Evolutionary conservation across 2,888 invertebrate genomes (phyloP), one percentile per base, ranked within the genome.

Genomic region (Stomorhina lunata): DNA sequence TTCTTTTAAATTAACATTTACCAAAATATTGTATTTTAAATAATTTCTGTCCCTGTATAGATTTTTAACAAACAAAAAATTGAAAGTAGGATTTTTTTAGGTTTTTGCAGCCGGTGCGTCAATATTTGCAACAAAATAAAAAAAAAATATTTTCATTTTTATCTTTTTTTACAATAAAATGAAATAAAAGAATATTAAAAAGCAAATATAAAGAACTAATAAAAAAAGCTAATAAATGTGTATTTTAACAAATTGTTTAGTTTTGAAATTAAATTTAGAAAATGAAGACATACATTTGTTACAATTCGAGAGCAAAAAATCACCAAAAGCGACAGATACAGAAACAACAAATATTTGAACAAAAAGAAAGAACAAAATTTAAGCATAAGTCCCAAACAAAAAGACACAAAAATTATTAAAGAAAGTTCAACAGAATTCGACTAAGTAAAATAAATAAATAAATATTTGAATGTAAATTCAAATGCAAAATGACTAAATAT

Each of bases 91-190:
- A 66, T 59, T 45, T 59, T 59, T 37, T 7, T 17, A 1, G 15
- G 25, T 73, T 76, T 68, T 82, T 82, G 79, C 79, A 82, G 79
- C 82, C 82, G 82, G 79, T 82, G 79, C 82, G 82, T 82, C 82
- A 82, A 79, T 82, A 76, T 82, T 79, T 65, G 65, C 53, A 61
- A 69, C 6, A 29, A 27, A 50, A 69, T 1, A 68, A 53, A 45
- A 43, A 6, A 17, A 27, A 43, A 9, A 17, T 27, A 22, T 43
- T 63, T 15, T 34, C 43, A 65, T 59, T 57, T 57, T 25, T 34
- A 40, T 17, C 65, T 65, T 48, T 59, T 10, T 65, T n/a, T 34
- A 27, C 22, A 27, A 45, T 48, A 37, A 55, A 55, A 32, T 2
- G 40, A 63, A 40, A 50, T 34, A 15, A 32, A 32, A 43, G 59